Evolutionary conservation across 2,797 vertebrate species (phyloP).

Genomic region (Brachymystax lenok): DNA sequence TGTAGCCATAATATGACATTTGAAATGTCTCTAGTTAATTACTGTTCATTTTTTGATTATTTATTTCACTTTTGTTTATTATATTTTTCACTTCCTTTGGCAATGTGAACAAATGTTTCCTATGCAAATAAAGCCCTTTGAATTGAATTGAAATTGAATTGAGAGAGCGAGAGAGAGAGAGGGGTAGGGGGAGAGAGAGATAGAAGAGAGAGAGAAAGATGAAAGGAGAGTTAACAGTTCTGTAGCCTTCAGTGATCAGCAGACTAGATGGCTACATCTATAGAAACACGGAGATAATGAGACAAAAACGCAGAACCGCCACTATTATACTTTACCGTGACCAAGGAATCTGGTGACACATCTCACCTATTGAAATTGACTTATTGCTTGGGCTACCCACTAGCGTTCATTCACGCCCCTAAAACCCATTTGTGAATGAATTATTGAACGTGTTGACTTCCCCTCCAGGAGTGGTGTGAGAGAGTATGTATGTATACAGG

Average conservation of each 20-base stretch:
- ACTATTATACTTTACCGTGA: background rate
- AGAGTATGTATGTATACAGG: background rate
- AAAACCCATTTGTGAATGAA: conserved; percentile 41
- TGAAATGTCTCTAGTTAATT: too few relatives aligned
- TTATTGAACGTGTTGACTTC: conserved; percentile 66
- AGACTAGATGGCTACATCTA: conserved; percentile 41
- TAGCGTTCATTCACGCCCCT: background rate
- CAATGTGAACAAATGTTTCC: too few relatives aligned
- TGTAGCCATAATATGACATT: too few relatives aligned
- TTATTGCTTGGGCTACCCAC: background rate
- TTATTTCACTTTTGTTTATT: too few relatives aligned
- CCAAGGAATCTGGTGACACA: background rate
- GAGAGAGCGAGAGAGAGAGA: conserved; percentile 12
- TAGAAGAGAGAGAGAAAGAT: background rate
- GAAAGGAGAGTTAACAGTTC: conserved; percentile 2
- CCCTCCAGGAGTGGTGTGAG: conserved; percentile 45
- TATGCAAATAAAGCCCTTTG: background rate
- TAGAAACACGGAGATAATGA: conserved; percentile 40
- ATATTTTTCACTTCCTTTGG: too few relatives aligned
- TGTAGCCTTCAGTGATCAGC: conserved; percentile 39
- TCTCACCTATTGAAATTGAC: background rate
- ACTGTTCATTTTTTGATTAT: too few relatives aligned
- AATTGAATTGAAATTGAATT: background rate
- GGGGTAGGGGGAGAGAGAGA: conserved; percentile 19
- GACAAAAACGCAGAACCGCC: background rate